phyloP scores from a whole-genome alignment of 2,888 invertebrate genomes.

The Chloroclysta siterata region DNA sequence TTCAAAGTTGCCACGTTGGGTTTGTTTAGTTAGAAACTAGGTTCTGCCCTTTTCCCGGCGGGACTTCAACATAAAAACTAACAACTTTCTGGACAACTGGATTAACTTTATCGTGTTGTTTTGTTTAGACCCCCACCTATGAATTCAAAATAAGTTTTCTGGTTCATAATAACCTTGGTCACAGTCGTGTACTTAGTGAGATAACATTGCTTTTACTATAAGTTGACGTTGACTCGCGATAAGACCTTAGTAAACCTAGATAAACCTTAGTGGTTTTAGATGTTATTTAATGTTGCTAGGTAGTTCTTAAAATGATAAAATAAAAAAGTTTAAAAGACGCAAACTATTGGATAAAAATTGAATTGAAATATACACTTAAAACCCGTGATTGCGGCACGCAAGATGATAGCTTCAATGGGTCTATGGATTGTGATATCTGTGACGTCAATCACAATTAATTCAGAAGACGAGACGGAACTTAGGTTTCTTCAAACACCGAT shows the following conservation, averaged over 20 bases:
- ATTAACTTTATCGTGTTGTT: conserved; percentile 21
- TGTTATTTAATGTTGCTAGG: too few species aligned
- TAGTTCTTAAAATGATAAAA: too few species aligned
- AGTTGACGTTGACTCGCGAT: too few species aligned
- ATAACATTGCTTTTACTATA: too few species aligned
- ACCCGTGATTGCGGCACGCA: not conserved
- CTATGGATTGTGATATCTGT: not conserved
- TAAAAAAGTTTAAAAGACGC: too few species aligned
- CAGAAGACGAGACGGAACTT: not conserved
- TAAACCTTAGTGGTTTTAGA: too few species aligned
- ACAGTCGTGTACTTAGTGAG: not conserved
- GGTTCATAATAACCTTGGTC: not conserved
- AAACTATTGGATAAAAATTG: too few species aligned
- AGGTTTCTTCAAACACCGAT: too few species aligned
- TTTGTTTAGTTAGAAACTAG: conserved; percentile 24
- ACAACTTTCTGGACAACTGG: conserved; percentile 19
- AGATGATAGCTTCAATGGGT: not conserved
- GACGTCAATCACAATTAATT: not conserved
- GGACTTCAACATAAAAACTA: conserved; percentile 19
- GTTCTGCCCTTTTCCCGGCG: conserved; percentile 18
- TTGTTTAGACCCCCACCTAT: conserved; percentile 11
- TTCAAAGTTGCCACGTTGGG: conserved; percentile 8
- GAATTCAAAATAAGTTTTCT: conserved; percentile 1
- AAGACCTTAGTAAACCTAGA: too few species aligned
- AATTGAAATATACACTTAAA: too few species aligned